phyloP scores from a whole-genome alignment of 2,888 invertebrate genomes.

The Megamerina dolium region DNA sequence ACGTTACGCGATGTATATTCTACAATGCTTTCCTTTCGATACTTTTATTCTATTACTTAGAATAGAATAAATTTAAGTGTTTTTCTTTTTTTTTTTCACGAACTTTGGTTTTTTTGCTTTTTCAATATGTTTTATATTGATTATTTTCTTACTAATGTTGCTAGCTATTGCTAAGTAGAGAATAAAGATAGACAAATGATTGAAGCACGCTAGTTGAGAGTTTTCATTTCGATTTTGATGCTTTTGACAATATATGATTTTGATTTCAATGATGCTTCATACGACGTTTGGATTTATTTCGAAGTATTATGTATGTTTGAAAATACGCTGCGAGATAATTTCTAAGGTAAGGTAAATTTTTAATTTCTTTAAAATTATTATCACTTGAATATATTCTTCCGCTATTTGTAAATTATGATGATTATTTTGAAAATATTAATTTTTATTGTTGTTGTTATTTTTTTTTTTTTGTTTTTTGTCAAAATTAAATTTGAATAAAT shows the following conservation, averaged over 20 bases:
- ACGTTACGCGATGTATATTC: slow-evolving; percentile 37
- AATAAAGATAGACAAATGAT: no score
- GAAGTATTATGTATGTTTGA: no score
- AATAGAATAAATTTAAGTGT: slow-evolving; percentile 11
- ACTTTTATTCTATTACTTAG: slow-evolving; percentile 5
- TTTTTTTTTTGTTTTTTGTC: slow-evolving; percentile 15
- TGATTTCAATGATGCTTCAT: no score
- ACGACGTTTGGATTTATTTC: no score
- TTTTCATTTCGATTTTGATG: no score
- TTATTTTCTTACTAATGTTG: no score
- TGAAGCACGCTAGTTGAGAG: no score
- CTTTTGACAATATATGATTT: no score
- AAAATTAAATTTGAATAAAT: slow-evolving; percentile 10
- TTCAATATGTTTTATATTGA: slow-evolving; percentile 4
- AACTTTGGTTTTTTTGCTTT: slow-evolving; percentile 6
- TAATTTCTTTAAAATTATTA: no score
- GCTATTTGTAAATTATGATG: slow-evolving; percentile 14
- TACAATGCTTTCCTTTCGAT: slow-evolving; percentile 4
- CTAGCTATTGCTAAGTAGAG: no score
- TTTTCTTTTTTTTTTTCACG: slow-evolving; percentile 7
- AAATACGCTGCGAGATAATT: no score
- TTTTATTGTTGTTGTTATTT: slow-evolving; percentile 11
- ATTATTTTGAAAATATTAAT: slow-evolving; percentile 13
- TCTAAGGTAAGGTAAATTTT: slow-evolving; percentile 12
- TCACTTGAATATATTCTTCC: no score